phyloP scores from a whole-genome alignment of 2,797 vertebrate species.

The Chaetodon trifasciatus region DNA sequence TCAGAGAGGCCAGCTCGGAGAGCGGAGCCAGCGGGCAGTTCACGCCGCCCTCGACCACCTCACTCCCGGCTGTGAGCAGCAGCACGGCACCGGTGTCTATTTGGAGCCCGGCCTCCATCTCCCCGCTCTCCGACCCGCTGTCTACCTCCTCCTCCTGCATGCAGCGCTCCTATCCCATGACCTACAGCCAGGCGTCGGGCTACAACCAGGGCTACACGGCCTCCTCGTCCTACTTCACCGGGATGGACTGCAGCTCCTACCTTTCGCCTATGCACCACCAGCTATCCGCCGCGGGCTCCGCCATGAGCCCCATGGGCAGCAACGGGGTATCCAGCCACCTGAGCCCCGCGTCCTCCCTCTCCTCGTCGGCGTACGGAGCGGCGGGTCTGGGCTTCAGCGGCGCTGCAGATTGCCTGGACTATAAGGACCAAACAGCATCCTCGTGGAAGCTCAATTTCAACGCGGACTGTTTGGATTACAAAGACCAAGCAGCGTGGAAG shows the following conservation, averaged over 20 bases:
- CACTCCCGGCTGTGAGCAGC: slow-evolving; percentile 89
- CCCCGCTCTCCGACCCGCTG: slow-evolving; percentile 93
- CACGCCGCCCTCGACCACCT: slow-evolving; percentile 92
- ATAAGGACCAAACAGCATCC: slow-evolving; percentile 95
- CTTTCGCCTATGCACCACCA: slow-evolving; percentile 97
- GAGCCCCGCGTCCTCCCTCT: slow-evolving; percentile 92
- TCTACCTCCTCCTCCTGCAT: slow-evolving; percentile 95
- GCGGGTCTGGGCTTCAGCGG: slow-evolving; percentile 94
- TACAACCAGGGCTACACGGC: slow-evolving; percentile 96
- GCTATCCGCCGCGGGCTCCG: slow-evolving; percentile 91
- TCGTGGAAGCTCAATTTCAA: slow-evolving; percentile 98
- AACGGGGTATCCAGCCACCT: slow-evolving; percentile 93
- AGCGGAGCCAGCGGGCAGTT: slow-evolving; percentile 93
- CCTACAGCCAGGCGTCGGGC: slow-evolving; percentile 94
- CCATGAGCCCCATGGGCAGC: slow-evolving; percentile 94
- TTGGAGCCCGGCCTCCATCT: slow-evolving; percentile 98
- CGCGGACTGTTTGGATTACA: slow-evolving; percentile 99
- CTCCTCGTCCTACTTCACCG: slow-evolving; percentile 95
- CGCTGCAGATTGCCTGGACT: slow-evolving; percentile 95
- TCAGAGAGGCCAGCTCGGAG: slow-evolving; percentile 92
- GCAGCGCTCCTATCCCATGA: slow-evolving; percentile 97
- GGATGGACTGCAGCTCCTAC: slow-evolving; percentile 98
- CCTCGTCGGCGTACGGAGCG: slow-evolving; percentile 93
- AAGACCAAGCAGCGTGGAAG: slow-evolving; percentile 98
- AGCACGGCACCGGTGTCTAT: slow-evolving; percentile 93